Evolutionary conservation across 2,888 invertebrate genomes (phyloP), one percentile per base, ranked within the genome.

Genomic region (Catocala nupta): DNA sequence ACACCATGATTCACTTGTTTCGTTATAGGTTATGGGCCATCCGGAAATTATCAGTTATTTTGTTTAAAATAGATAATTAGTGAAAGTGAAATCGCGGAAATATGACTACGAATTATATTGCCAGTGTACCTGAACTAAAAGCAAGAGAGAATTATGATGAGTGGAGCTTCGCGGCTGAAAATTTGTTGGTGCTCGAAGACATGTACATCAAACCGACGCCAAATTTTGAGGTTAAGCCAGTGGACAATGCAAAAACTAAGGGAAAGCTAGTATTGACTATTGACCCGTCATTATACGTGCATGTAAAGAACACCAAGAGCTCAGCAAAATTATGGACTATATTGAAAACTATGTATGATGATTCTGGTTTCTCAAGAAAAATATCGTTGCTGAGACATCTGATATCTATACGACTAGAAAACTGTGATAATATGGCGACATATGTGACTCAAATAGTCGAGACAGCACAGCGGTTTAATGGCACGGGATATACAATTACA

Each of bases 111-210:
- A 55, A 47, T 39, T 47, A 55, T 55, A 55, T 55, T 16, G 16
- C 13, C 6, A 58, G 44, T 52, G 65, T 75, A 16, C 75, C 72
- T 1, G 72, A 71, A 42, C 51, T 71, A 5, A 67, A 65, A 50
- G 36, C 51, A 52, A 16, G 70, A 13, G 68, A 72, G 33, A 74
- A 72, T 55, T 74, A 67, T 47, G 56, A 66, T 54, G 73, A 77
- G 53, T 74, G 70, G 72, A 44, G 58, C 50, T 77, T 73, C 47
- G 73, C 77, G 12, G 73, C 64, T 16, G 63, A 73, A 36, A 75
- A 72, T 48, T 65, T 70, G 25, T 45, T 77, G 39, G 66, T 76
- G 5, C 54, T 75, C 0, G 70, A 74, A 12, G 73, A 70, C 16
- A 68, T 71, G 65, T 70, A 61, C 49, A 68, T 72, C 36, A 61